These are phyloP conservation scores for Apantesis nais DNA, from an alignment of 2,888 invertebrate species.

Conservation along the genomic window DNA sequence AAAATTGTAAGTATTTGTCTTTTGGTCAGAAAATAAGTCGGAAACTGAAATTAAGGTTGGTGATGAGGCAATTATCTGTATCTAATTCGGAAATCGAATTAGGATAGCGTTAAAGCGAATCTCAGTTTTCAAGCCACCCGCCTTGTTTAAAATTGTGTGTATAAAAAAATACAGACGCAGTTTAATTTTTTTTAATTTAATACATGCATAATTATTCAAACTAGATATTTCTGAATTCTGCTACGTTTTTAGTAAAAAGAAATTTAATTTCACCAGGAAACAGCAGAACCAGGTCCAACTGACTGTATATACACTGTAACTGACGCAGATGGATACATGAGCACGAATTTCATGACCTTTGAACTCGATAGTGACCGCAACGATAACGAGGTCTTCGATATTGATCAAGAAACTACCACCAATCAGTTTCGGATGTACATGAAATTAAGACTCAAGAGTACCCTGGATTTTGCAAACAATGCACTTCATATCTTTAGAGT, in stretches of 20 bases:
- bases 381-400: conserved; percentile 70
- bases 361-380: conserved; percentile 68
- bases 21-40: no score
- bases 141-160: no score
- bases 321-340: conserved; percentile 76
- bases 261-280: conserved; percentile 64
- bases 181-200: no score
- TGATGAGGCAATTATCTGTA: no score
- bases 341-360: conserved; percentile 74
- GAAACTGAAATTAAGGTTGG: no score
- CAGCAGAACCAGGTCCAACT: conserved; percentile 65
- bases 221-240: no score
- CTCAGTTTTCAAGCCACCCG: no score
- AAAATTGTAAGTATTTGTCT: no score
- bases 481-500: conserved; percentile 84
- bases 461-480: conserved; percentile 77
- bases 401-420: conserved; percentile 55
- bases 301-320: conserved; percentile 71
- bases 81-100: no score
- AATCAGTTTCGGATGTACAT: conserved; percentile 69
- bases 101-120: no score
- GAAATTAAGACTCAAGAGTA: conserved; percentile 59
- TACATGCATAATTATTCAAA: no score
- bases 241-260: not conserved
- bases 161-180: no score